Evolutionary conservation across 2,888 invertebrate genomes (phyloP), one percentile per base, ranked within the genome.

Genomic region (Drosophila atripex): DNA sequence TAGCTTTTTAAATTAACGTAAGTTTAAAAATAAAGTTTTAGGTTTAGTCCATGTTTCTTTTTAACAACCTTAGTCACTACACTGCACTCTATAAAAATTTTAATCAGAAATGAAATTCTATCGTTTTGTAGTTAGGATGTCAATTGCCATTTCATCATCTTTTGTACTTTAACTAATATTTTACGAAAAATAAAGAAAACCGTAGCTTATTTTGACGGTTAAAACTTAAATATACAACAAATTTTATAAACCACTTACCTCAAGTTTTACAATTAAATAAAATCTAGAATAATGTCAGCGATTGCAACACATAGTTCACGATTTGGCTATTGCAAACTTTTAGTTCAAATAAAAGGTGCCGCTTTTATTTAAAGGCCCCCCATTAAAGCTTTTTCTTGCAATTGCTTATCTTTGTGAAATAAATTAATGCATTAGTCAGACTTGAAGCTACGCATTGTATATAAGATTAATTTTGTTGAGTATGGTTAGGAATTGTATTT

Each of bases 351-450:
- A 39, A 16, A 7, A 8, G 11, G 8, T 4, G 16, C 39, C 18
- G 18, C n/a, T 41, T 41, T 3, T 41, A 41, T 41, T 41, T 41
- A 41, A 41, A 9, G 39, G 16, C 39, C 1, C 8, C 4, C 9
- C 18, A 14, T 3, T 2, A 41, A 41, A 41, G 39, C 39, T 18
- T 41, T 41, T 41, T 41, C 14, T 16, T 41, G 39, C 16, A 41
- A 41, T 41, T 41, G 8, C 39, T 41, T 41, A 41, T 41, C 16
- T 41, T 8, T 41, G 39, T 18, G 39, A 41, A 41, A 35, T 35
- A n/a, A 35, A 35, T 14, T 1, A 35, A 35, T 35, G 7, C 14
- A 35, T 35, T 35, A 35, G 35, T 35, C 35, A 35, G 35, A 35
- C 6, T 35, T 5, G 14, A 35, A 35, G 35, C 35, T 7, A 35